Percentiles rank a stretch among this genome's conserved stretches.
Evolutionary conservation across 2,797 vertebrate genomes (phyloP).

Genomic region (Channa striata): DNA sequence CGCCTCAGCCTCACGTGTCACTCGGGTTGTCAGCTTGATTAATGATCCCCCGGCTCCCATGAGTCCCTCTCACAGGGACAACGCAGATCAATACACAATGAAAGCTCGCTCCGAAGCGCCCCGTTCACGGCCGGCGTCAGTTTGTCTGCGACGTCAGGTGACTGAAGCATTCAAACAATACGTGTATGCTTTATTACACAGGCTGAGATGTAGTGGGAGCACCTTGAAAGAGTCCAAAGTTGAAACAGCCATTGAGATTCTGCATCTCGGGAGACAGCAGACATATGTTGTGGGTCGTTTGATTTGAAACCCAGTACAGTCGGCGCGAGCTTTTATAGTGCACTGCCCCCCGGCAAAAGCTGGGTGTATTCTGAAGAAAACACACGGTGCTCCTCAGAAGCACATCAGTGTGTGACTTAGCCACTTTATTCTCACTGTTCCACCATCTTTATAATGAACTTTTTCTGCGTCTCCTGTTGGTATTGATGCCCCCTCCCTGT

Average conservation of each 20-base stretch:
- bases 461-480: constrained; percentile 26
- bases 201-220: not conserved
- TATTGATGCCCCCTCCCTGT: constrained; percentile 32
- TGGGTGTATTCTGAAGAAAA: constrained; percentile 6
- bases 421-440: constrained; percentile 18
- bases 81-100: constrained; percentile 66
- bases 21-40: constrained; percentile 69
- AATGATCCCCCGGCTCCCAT: constrained; percentile 61
- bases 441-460: constrained; percentile 48
- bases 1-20: constrained; percentile 63
- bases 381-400: constrained; percentile 3
- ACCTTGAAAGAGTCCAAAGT: constrained; percentile 18
- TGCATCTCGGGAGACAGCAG: constrained; percentile 23
- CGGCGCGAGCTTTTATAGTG: constrained; percentile 3
- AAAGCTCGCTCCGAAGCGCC: constrained; percentile 21
- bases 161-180: constrained; percentile 46
- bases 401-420: constrained; percentile 21
- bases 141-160: constrained; percentile 18
- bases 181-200: constrained; percentile 17
- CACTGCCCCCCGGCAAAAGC: constrained; percentile 16
- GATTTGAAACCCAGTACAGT: constrained; percentile 20
- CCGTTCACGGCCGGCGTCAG: constrained; percentile 15
- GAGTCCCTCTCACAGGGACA: constrained; percentile 52
- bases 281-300: constrained; percentile 20
- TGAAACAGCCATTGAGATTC: constrained; percentile 32